Conservation (phyloP, 2,888 invertebrate species). For the Dexiosoma caninum region DNA sequence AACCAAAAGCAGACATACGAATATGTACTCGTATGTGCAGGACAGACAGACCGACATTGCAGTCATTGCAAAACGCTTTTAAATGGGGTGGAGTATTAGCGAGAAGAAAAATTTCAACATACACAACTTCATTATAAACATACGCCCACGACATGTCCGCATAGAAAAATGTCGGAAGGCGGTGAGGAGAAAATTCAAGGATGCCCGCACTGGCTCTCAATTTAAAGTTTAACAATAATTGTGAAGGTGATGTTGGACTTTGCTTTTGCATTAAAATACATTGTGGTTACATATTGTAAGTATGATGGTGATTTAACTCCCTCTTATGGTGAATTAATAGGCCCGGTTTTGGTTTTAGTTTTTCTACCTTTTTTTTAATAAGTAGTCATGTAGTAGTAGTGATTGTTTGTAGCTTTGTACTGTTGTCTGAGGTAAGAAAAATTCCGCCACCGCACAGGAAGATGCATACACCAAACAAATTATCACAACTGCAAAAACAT, state of each 20-base stretch:
- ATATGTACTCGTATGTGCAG: no score
- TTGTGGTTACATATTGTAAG: conserved; percentile 1
- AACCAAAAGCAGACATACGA: neutral
- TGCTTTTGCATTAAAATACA: conserved; percentile 8
- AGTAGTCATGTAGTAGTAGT: conserved; percentile 49
- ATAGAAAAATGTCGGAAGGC: neutral
- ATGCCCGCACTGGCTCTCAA: conserved; percentile 20
- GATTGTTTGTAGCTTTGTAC: conserved; percentile 26
- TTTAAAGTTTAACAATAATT: conserved; percentile 35
- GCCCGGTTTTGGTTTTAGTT: neutral
- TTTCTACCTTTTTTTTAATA: neutral
- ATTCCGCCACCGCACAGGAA: conserved; percentile 58
- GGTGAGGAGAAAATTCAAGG: neutral
- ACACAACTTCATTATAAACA: conserved; percentile 64
- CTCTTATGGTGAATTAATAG: conserved; percentile 47
- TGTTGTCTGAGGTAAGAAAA: conserved; percentile 1
- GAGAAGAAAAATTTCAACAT: conserved; percentile 20
- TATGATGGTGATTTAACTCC: conserved; percentile 15
- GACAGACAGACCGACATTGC: neutral
- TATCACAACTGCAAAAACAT: conserved; percentile 8
- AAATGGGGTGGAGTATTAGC: conserved; percentile 41
- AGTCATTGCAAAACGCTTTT: conserved; percentile 18
- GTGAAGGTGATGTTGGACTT: conserved; percentile 25
- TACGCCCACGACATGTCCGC: conserved; percentile 60
- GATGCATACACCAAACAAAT: conserved; percentile 53